Evolutionary conservation across 1,140 invertebrate genomes (phyloP).

Genomic region (Lysiphlebus fabarum): DNA sequence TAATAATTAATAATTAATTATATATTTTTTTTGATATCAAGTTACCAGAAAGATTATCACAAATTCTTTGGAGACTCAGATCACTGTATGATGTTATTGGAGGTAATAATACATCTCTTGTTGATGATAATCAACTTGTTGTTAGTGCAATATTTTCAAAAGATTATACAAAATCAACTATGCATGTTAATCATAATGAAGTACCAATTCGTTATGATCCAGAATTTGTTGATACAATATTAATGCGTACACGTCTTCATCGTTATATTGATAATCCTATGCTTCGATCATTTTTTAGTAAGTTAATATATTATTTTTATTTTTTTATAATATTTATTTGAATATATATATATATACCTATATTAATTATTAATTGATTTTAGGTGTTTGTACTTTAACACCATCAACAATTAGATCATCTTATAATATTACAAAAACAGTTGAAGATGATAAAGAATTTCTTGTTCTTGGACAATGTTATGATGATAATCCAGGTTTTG

Average conservation of each 20-base stretch:
- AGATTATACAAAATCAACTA: slow-evolving; percentile 35
- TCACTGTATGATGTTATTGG: slow-evolving; percentile 42
- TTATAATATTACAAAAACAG: slow-evolving; percentile 37
- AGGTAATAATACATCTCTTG: slow-evolving; percentile 31
- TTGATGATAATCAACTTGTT: slow-evolving; percentile 32
- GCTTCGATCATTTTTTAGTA: slow-evolving; percentile 42
- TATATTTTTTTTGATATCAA: slow-evolving; percentile 25
- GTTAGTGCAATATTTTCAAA: slow-evolving; percentile 41
- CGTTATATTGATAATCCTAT: slow-evolving; percentile 43
- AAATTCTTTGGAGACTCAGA: slow-evolving; percentile 36
- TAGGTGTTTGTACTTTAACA: slow-evolving; percentile 47
- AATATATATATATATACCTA: too few relatives aligned
- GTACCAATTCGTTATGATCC: slow-evolving; percentile 37
- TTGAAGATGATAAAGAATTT: slow-evolving; percentile 37
- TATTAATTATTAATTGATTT: slow-evolving; percentile 4
- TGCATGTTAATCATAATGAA: slow-evolving; percentile 40
- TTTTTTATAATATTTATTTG: slow-evolving; percentile 8
- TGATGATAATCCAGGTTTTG: slow-evolving; percentile 44
- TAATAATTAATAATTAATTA: neutral
- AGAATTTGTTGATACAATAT: slow-evolving; percentile 39
- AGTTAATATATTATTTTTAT: slow-evolving; percentile 22
- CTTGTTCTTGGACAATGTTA: slow-evolving; percentile 47
- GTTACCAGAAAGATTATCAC: slow-evolving; percentile 40
- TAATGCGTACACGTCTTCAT: slow-evolving; percentile 45
- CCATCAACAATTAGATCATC: slow-evolving; percentile 37